Conservation (phyloP, 2,888 invertebrate species). For the Piscicola geometra region DNA sequence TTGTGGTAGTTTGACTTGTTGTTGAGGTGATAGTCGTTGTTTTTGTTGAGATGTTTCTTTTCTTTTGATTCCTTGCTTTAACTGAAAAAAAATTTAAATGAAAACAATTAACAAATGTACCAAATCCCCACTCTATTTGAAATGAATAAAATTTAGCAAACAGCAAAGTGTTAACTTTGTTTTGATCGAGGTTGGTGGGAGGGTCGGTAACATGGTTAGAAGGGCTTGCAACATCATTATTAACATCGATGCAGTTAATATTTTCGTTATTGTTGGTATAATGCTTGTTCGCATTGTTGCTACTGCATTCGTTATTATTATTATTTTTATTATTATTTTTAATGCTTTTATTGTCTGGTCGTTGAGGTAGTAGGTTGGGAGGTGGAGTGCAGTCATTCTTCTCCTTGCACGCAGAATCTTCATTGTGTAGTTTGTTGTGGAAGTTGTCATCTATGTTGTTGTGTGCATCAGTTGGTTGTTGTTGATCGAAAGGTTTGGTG, state of each 20-base stretch:
- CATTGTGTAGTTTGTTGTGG: not conserved
- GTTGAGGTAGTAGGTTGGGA: no score
- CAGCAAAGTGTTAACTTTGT: no score
- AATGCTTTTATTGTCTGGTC: not conserved
- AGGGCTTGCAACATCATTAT: not conserved
- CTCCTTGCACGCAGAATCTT: not conserved
- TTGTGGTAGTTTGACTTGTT: constrained; percentile 3
- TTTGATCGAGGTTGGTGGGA: no score
- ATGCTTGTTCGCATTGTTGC: not conserved
- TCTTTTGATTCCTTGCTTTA: not conserved
- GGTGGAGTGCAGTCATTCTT: not conserved
- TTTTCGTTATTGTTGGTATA: not conserved
- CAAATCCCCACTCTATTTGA: no score
- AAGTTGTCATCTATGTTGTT: not conserved
- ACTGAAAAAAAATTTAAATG: no score
- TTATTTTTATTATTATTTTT: not conserved
- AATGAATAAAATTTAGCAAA: no score
- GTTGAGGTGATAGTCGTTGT: constrained; percentile 8
- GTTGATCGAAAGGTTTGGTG: no score
- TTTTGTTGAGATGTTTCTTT: not conserved
- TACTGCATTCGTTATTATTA: not conserved
- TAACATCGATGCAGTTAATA: not conserved
- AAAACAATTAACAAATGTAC: not conserved
- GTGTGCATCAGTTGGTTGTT: not conserved
- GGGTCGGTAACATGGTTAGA: no score